Evolutionary conservation across 2,113 vertebrate species (phyloP).

Genomic region (Himantopus leucocephalus): DNA sequence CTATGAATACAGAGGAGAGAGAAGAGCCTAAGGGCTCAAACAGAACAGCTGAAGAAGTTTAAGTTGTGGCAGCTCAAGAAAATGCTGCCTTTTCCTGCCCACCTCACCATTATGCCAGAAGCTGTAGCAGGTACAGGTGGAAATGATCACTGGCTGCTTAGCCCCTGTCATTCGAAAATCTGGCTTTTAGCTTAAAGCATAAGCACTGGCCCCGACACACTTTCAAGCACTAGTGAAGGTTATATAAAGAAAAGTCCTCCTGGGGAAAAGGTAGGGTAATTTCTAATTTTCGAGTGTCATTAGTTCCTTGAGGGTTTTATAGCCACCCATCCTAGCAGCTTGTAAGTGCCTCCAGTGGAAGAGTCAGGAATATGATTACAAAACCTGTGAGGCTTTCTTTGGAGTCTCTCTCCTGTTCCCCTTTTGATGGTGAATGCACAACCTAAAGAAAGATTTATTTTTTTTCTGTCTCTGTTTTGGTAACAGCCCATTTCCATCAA

Average conservation of each 20-base stretch:
- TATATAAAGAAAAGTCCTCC: not conserved
- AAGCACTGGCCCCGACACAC: not conserved
- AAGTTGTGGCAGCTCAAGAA: not conserved
- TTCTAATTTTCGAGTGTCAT: not conserved
- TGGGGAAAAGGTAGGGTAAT: not conserved
- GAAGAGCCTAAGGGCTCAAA: not conserved
- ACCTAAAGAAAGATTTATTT: not conserved
- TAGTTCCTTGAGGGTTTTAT: not conserved
- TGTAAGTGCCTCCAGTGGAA: not conserved
- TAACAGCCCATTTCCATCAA: not conserved
- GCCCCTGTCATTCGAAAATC: not conserved
- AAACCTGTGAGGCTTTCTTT: not conserved
- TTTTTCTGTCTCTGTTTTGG: not conserved
- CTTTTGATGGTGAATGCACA: not conserved
- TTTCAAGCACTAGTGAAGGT: not conserved
- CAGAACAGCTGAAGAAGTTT: not conserved
- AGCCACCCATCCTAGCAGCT: not conserved
- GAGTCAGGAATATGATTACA: not conserved
- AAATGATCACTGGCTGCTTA: not conserved
- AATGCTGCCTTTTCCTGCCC: not conserved
- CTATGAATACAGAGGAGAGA: not conserved
- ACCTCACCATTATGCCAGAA: not conserved
- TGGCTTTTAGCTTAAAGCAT: not conserved
- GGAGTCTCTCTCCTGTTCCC: not conserved
- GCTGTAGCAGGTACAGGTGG: not conserved